Evolutionary conservation across 2,888 invertebrate genomes (phyloP), one percentile per base, ranked within the genome.

Genomic region (Tortrix viridana): DNA sequence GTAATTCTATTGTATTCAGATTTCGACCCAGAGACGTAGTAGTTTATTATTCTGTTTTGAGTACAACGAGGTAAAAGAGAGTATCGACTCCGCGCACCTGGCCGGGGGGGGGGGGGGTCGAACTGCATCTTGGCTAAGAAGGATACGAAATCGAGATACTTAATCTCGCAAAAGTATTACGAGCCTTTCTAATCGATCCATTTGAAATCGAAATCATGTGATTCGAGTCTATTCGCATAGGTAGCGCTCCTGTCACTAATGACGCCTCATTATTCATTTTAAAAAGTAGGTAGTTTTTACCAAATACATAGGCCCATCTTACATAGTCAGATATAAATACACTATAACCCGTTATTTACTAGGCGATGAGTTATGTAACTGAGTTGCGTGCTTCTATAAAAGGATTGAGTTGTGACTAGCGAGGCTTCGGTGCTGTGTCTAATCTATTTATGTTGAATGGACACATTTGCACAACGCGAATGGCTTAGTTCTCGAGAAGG

Each of bases 401-500:
- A 76, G 85, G 85, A 86, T 87, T 85, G 76, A 65, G 68, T 77
- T 81, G 77, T 23, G 47, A 53, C 57, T 56, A 22, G 52, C 74
- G 73, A 69, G 85, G 85, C 78, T 88, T 88, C 86, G 66, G 66
- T 76, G 72, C 72, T 74, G 67, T 76, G 73, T 50, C 46, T 58
- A 55, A 55, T 57, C 63, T 63, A 48, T 63, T 63, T 63, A 53
- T 52, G 43, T 58, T 63, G 47, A 32, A 50, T 41, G 47, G 22
- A 47, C 22, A n/a, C 26, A 46, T 63, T 57, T 43, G 47, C 53
- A 53, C 58, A 53, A 38, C 47, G 43, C 48, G 23, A 53, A 57
- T 41, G 58, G 63, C 63, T 63, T 63, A 63, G 52, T 22, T 58
- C 47, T 41, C 44, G 23, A 41, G 37, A 41, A 38, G 38, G 62